Evolutionary conservation across 2,113 vertebrate species (phyloP).

Genomic region (Ptilorrhoa leucosticta): DNA sequence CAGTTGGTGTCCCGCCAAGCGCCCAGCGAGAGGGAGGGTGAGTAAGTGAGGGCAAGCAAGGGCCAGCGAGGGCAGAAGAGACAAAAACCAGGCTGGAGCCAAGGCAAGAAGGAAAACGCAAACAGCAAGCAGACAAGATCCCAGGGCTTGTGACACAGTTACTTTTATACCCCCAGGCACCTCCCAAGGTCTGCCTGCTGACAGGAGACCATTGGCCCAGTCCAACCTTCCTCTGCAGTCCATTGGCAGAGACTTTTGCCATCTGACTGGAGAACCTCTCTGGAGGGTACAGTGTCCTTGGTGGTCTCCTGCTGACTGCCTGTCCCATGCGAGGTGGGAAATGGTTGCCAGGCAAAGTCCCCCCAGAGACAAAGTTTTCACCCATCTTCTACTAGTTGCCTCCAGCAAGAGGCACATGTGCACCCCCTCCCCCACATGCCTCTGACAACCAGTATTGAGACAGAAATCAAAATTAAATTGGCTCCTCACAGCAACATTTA

Average conservation of each 20-base stretch:
- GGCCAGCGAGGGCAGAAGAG: fast-evolving
- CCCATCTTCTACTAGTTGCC: too few relatives aligned
- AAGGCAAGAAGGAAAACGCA: neutral
- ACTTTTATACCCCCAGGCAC: neutral
- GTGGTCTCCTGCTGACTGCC: neutral
- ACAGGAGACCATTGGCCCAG: too few relatives aligned
- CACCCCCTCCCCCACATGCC: neutral
- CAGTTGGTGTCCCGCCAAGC: neutral
- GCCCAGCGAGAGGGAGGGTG: fast-evolving
- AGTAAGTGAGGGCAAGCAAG: neutral
- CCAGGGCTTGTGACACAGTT: neutral
- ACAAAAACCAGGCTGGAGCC: neutral
- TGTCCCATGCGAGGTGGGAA: neutral
- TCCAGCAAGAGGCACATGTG: neutral
- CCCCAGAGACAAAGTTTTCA: too few relatives aligned
- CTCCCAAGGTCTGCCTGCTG: neutral
- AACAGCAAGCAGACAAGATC: neutral
- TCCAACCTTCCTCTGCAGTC: neutral
- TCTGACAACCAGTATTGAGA: neutral
- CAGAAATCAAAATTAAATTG: neutral
- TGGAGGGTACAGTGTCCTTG: neutral
- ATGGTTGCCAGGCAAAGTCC: neutral
- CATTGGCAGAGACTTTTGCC: neutral
- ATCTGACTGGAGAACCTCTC: neutral
- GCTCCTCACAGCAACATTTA: neutral